A percentile compares a stretch with the other conserved stretches of the same genome.
Conservation (phyloP, 2,888 invertebrate genomes). For the Euspilapteryx auroguttella region DNA sequence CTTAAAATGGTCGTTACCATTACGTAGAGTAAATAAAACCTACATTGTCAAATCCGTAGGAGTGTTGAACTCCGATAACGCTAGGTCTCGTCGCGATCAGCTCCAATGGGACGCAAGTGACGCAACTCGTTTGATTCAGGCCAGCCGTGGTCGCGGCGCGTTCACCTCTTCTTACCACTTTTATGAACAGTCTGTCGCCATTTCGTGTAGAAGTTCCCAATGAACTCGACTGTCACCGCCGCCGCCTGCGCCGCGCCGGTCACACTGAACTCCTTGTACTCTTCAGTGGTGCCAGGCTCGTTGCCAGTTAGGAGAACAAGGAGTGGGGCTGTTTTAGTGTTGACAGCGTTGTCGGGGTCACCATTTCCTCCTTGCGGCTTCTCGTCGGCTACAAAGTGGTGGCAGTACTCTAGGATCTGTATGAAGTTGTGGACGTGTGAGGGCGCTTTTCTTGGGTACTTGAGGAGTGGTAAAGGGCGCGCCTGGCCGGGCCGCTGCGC, state of each 20-base stretch:
- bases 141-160: conserved; percentile 22
- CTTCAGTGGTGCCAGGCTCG: conserved; percentile 37
- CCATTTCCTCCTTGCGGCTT: conserved; percentile 32
- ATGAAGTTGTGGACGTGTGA: conserved; percentile 67
- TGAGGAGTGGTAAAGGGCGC: conserved; percentile 64
- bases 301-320: conserved; percentile 79
- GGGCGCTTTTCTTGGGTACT: conserved; percentile 42
- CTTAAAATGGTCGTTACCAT: too few relatives aligned
- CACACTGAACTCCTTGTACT: conserved; percentile 69
- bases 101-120: conserved; percentile 16
- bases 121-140: conserved; percentile 18
- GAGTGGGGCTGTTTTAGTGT: conserved; percentile 52
- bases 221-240: conserved; percentile 80
- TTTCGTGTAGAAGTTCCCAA: conserved; percentile 80
- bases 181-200: conserved; percentile 73
- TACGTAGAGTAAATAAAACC: too few relatives aligned
- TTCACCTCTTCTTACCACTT: conserved; percentile 52
- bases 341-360: conserved; percentile 24
- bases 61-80: too few relatives aligned
- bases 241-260: conserved; percentile 78
- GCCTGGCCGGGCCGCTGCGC: conserved; percentile 86
- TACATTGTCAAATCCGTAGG: too few relatives aligned
- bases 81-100: too few relatives aligned
- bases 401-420: conserved; percentile 83
- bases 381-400: conserved; percentile 65